phyloP scores from a whole-genome alignment of 2,888 invertebrate species.

The Nomada fucata region DNA sequence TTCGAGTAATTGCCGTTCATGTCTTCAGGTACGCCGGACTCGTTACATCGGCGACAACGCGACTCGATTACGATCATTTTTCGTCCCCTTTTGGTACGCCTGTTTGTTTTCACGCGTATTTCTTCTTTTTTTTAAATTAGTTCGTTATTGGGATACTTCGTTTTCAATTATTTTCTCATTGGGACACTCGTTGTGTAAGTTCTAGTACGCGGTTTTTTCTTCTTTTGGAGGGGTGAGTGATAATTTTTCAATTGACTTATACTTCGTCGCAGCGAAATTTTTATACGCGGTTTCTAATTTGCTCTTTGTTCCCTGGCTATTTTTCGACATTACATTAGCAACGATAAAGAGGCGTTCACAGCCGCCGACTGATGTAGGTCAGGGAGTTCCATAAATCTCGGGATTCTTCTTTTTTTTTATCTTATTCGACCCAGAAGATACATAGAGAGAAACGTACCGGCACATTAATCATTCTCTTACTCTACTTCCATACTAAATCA shows the following conservation, averaged over 20 bases:
- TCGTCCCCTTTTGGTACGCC: background rate
- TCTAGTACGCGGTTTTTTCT: too few relatives aligned
- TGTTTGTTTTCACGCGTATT: slow-evolving; percentile 18
- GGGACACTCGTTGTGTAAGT: too few relatives aligned
- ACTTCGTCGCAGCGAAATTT: too few relatives aligned
- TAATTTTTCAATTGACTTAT: too few relatives aligned
- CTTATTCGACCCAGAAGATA: background rate
- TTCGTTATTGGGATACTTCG: too few relatives aligned
- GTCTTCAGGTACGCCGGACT: background rate
- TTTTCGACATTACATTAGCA: background rate
- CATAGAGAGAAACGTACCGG: background rate
- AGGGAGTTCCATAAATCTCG: background rate
- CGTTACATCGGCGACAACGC: slow-evolving; percentile 36
- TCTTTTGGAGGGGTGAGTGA: too few relatives aligned
- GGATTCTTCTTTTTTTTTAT: background rate
- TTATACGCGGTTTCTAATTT: background rate
- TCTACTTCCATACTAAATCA: background rate
- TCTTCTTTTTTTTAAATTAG: too few relatives aligned
- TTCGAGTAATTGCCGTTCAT: slow-evolving; percentile 37
- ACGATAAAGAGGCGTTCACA: background rate
- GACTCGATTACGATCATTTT: slow-evolving; percentile 9
- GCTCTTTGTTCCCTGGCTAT: background rate
- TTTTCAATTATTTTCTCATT: too few relatives aligned
- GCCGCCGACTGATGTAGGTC: background rate
- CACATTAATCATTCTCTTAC: background rate